A percentile compares a stretch with the other conserved stretches of the same genome.
Evolutionary conservation across 2,797 vertebrate species (phyloP).

Genomic region (Graptemys geographica): DNA sequence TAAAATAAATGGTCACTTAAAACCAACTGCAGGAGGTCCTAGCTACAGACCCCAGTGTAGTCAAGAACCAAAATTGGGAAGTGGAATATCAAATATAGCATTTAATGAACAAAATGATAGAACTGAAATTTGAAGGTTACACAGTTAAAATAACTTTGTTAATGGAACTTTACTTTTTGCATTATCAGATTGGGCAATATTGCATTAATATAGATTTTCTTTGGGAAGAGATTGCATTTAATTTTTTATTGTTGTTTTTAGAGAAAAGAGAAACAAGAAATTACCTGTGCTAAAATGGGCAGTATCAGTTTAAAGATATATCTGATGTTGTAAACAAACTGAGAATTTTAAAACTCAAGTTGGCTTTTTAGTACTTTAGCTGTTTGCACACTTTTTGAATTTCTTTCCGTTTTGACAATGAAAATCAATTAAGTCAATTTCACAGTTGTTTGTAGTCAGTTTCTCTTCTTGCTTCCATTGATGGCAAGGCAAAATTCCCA

Average conservation of each 20-base stretch:
- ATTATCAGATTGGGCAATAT: background rate
- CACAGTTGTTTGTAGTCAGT: background rate
- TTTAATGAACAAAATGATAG: constrained; percentile 27
- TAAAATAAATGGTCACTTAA: constrained; percentile 60
- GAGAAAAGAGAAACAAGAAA: constrained; percentile 56
- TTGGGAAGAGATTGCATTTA: constrained; percentile 43
- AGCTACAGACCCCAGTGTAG: constrained; percentile 54
- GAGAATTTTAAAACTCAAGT: constrained; percentile 25
- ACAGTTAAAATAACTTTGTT: constrained; percentile 44
- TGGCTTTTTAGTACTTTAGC: fast-evolving
- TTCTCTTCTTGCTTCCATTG: constrained; percentile 20
- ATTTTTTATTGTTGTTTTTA: constrained; percentile 55
- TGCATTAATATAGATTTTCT: constrained; percentile 40
- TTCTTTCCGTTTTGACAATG: constrained; percentile 13
- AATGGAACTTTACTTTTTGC: constrained; percentile 63
- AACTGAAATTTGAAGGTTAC: constrained; percentile 51
- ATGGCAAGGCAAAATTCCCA: constrained; percentile 1
- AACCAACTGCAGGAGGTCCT: constrained; percentile 65
- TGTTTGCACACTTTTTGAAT: background rate
- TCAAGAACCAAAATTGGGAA: constrained; percentile 66
- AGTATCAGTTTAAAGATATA: constrained; percentile 23
- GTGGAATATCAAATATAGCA: constrained; percentile 46
- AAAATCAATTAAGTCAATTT: background rate
- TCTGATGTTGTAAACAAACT: constrained; percentile 19
- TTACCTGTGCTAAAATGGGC: background rate